phyloP scores from a whole-genome alignment of 2,888 invertebrate species.

The Alloplasta piceator region DNA sequence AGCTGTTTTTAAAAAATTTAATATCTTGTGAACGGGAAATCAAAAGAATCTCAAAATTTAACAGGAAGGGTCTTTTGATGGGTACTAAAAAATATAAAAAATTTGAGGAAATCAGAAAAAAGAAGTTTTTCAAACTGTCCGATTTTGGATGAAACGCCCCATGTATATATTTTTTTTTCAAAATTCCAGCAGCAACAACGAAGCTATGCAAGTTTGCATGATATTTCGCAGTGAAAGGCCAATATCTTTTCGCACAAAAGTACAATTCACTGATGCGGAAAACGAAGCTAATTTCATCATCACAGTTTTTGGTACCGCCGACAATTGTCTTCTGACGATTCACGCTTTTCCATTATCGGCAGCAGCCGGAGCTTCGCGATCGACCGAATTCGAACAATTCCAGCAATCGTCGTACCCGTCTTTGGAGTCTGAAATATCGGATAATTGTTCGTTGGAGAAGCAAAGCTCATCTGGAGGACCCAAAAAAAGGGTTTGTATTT shows the following conservation, averaged over 20 bases:
- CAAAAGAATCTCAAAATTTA: no score
- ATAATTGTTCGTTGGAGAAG: slow-evolving; percentile 44
- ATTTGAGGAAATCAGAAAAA: no score
- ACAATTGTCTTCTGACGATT: slow-evolving; percentile 79
- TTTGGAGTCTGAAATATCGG: slow-evolving; percentile 32
- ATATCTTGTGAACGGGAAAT: no score
- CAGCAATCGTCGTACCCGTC: slow-evolving; percentile 35
- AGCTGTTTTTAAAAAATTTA: no score
- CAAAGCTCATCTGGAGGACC: slow-evolving; percentile 18
- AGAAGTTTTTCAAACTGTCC: no score
- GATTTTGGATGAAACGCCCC: no score
- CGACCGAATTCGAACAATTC: slow-evolving; percentile 1
- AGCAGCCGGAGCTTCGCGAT: slow-evolving; percentile 10
- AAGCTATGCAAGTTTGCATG: slow-evolving; percentile 57
- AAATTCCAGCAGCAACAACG: slow-evolving; percentile 39
- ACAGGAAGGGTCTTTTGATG: no score
- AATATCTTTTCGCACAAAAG: slow-evolving; percentile 67
- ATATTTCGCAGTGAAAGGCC: slow-evolving; percentile 65
- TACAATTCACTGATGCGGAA: slow-evolving; percentile 68
- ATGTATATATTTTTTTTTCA: not conserved
- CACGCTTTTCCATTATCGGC: slow-evolving; percentile 70
- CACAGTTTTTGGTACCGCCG: slow-evolving; percentile 73
- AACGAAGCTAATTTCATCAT: slow-evolving; percentile 59
- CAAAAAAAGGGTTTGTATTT: slow-evolving; percentile 33
- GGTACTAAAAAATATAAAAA: no score